These are phyloP conservation scores for Pterocles burchelli DNA, from an alignment of 2,113 vertebrate species.

Conservation along the genomic window DNA sequence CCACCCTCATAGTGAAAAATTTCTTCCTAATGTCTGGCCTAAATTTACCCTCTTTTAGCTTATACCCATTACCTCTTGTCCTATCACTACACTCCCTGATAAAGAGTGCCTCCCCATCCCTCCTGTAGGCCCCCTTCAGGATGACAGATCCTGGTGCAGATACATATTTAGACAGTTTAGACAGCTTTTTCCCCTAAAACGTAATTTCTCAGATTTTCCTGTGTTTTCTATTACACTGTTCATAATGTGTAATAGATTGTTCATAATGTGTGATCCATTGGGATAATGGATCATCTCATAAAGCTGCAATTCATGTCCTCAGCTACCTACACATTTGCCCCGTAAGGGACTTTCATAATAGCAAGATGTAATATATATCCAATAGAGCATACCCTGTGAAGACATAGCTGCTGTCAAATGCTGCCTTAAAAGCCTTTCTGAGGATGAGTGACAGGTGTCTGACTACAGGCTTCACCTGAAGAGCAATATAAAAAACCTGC, in stretches of 20 bases:
- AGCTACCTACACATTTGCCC: not conserved
- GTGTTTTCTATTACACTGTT: not conserved
- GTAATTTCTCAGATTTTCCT: not conserved
- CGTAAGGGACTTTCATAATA: not conserved
- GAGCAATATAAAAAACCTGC: not conserved
- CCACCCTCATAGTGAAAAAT: too few relatives aligned
- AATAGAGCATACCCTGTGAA: not conserved
- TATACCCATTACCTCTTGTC: too few relatives aligned
- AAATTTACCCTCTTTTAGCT: too few relatives aligned
- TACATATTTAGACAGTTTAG: not conserved
- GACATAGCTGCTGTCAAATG: not conserved
- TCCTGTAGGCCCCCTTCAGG: too few relatives aligned
- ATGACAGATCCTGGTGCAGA: not conserved
- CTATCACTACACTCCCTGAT: too few relatives aligned
- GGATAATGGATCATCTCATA: not conserved
- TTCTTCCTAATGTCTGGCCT: too few relatives aligned
- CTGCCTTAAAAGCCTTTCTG: not conserved
- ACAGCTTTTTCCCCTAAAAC: not conserved
- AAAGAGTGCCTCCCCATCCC: too few relatives aligned
- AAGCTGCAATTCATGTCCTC: not conserved
- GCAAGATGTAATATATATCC: not conserved
- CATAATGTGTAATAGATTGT: not conserved
- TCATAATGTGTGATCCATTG: not conserved
- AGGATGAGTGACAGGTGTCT: not conserved
- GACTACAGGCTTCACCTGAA: not conserved